These are phyloP conservation scores for Plotosus lineatus DNA, from an alignment of 2,113 vertebrate genomes.

Conservation along the genomic window DNA sequence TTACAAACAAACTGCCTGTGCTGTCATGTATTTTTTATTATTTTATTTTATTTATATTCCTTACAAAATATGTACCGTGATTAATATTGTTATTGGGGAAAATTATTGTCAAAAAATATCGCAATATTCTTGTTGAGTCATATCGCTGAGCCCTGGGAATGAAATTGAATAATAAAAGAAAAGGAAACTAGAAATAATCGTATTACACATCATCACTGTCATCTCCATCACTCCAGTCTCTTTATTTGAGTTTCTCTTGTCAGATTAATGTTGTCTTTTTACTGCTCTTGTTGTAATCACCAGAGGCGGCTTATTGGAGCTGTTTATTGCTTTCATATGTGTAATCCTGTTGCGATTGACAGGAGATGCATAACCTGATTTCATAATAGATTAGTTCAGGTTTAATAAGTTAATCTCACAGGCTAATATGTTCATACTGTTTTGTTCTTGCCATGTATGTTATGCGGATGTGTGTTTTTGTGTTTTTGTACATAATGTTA, in stretches of 20 bases:
- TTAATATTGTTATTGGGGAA: no score
- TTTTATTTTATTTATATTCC: no score
- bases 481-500: not conserved
- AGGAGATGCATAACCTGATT: slow-evolving; percentile 40
- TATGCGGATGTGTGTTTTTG: not conserved
- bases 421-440: slow-evolving; percentile 1
- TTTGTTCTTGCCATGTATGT: not conserved
- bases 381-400: slow-evolving; percentile 45
- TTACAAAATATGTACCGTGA: no score
- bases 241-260: slow-evolving; percentile 30
- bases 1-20: no score
- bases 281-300: slow-evolving; percentile 45
- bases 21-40: no score
- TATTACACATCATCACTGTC: not conserved
- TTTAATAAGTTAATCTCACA: slow-evolving; percentile 43
- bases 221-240: slow-evolving; percentile 1
- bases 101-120: no score
- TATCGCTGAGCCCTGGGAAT: no score
- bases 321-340: slow-evolving; percentile 53
- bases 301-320: slow-evolving; percentile 45
- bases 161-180: not conserved
- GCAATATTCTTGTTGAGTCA: no score
- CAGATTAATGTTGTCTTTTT: slow-evolving; percentile 46
- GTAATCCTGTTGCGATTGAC: slow-evolving; percentile 43
- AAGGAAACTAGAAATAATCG: not conserved